Evolutionary conservation across 2,113 vertebrate species (phyloP), one percentile per base, ranked within the genome.

Genomic region (Amblyopsis rosae): DNA sequence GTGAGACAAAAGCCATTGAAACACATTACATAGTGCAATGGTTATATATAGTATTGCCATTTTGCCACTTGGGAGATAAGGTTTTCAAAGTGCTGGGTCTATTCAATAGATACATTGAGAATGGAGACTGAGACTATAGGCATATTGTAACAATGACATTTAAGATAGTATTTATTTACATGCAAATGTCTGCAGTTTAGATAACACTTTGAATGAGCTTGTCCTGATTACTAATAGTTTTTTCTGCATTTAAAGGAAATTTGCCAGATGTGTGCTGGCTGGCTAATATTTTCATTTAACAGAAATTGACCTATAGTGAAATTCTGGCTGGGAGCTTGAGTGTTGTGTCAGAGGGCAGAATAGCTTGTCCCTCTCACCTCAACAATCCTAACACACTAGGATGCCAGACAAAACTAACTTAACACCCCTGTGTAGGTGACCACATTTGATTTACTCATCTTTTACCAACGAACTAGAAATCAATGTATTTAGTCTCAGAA

Each of bases 221-320:
- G 35, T 41, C 35, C 35, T 41, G 35, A 41, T 41, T 6, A 41
- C 35, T 7, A 41, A 41, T 41, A 41, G 35, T 41, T 41, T 41
- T 35, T 35, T 58, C 7, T 67, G 67, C 62, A 7, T 63, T 35
- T 61, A 10, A 61, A 72, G 70, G 32, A 73, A 61, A 46, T 17
- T n/a, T 75, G 35, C 35, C 64, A 73, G 74, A 85, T 70, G 74
- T 80, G 58, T 56, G 59, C 16, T 51, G 58, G 53, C 61, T 73
- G 56, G 19, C 51, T 72, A 81, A 82, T 80, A 80, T 87, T 48
- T 83, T 75, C 58, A 67, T 80, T 13, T 41, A 3, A 65, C 41
- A 60, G 82, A 63, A 79, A 87, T 89, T 86, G 79, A 89, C 75
- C 74, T 17, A 41, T 70, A 81, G 73, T 63, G 81, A 89, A 79